These are phyloP conservation scores for Neoitamus cyanurus DNA, from an alignment of 2,888 invertebrate genomes.

Conservation along the genomic window DNA sequence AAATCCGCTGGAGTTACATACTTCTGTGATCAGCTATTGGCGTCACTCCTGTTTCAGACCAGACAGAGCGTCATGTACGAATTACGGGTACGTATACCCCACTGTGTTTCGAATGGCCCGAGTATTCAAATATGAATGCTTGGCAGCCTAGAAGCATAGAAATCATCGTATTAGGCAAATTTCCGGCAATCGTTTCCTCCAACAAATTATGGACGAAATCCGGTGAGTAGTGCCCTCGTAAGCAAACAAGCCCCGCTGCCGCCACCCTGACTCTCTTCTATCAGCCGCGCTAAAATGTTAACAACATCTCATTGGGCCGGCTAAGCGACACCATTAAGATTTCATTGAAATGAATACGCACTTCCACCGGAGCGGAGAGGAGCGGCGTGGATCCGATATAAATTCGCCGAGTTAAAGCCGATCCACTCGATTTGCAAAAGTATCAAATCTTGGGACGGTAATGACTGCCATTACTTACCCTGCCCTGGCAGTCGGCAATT, in stretches of 20 bases:
- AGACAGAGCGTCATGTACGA: too few species aligned
- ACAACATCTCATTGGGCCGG: neutral
- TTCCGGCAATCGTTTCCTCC: neutral
- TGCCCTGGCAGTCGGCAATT: slow-evolving; percentile 13
- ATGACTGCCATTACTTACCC: slow-evolving; percentile 33
- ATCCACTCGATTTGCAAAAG: slow-evolving; percentile 14
- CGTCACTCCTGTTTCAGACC: too few species aligned
- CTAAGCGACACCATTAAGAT: neutral
- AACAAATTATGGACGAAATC: neutral
- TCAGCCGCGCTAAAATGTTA: neutral
- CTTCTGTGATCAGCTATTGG: too few species aligned
- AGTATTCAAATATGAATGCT: too few species aligned
- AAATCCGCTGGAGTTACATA: too few species aligned
- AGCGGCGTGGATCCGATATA: neutral
- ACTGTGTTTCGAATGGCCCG: too few species aligned
- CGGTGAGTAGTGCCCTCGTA: neutral
- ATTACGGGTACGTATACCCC: too few species aligned
- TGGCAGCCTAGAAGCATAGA: neutral
- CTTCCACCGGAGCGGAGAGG: neutral
- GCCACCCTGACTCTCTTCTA: neutral
- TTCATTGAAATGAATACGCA: neutral
- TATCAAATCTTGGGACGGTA: slow-evolving; percentile 15
- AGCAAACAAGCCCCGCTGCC: neutral
- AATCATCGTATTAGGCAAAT: neutral
- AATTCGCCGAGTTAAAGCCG: neutral